Conservation (phyloP, 53 echinoderm and acorn worm genomes). For the Crossaster papposus region DNA sequence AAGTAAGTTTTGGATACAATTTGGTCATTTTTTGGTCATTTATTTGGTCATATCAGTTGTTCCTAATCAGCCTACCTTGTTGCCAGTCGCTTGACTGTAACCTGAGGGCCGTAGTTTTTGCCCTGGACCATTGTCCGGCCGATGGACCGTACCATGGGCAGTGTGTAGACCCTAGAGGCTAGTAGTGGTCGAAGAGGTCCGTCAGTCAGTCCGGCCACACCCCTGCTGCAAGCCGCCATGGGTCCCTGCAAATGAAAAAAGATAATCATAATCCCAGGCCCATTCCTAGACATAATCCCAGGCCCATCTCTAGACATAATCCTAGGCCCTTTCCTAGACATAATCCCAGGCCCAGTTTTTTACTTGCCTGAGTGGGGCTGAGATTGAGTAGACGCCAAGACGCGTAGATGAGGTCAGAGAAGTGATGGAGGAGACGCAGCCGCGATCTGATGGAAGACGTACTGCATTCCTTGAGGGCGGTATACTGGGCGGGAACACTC, state of each 20-base stretch:
- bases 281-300: too few relatives aligned
- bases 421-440: constrained; percentile 88
- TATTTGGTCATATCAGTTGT: too few relatives aligned
- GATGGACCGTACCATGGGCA: constrained; percentile 96
- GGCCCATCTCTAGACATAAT: too few relatives aligned
- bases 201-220: constrained; percentile 80
- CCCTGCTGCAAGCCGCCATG: constrained; percentile 66
- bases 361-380: constrained; percentile 83
- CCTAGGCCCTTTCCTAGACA: too few relatives aligned
- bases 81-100: constrained; percentile 96
- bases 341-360: too few relatives aligned
- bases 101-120: constrained; percentile 98
- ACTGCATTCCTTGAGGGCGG: constrained; percentile 82
- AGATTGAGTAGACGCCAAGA: constrained; percentile 96
- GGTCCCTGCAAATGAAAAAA: constrained; percentile 76
- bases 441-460: constrained; percentile 77
- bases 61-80: constrained; percentile 85
- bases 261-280: too few relatives aligned
- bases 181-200: constrained; percentile 89
- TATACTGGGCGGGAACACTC: constrained; percentile 82
- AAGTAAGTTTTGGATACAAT: not conserved
- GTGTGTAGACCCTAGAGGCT: constrained; percentile 96
- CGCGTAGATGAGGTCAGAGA: constrained; percentile 97
- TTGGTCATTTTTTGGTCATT: not conserved
- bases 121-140: constrained; percentile 99